These are phyloP conservation scores for Picus viridis DNA, from an alignment of 2,797 vertebrate species.

Conservation along the genomic window DNA sequence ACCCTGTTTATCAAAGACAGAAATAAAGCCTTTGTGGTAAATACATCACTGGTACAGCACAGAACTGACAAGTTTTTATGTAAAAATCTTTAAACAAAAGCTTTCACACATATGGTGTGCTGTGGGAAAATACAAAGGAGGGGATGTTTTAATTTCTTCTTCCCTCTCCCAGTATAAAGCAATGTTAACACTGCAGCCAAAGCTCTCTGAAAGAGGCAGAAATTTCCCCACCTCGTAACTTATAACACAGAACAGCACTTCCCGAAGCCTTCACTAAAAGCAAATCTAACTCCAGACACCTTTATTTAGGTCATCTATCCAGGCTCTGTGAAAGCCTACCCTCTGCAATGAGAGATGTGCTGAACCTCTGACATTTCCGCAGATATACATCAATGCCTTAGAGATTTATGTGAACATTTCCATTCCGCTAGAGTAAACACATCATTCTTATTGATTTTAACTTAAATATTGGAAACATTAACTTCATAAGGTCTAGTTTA, in stretches of 20 bases:
- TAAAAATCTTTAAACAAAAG: background rate
- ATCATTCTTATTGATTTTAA: constrained; percentile 35
- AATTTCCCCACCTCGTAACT: background rate
- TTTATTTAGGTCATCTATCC: constrained; percentile 18
- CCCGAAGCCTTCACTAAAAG: background rate
- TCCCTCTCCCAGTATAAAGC: background rate
- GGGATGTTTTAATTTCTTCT: background rate
- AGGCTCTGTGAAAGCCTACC: background rate
- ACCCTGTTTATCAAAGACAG: background rate
- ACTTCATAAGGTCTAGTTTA: background rate
- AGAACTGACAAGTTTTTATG: background rate
- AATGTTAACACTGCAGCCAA: background rate
- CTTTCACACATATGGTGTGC: background rate
- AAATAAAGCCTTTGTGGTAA: background rate
- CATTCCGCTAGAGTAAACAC: constrained; percentile 38
- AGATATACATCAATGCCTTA: background rate
- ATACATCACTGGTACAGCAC: background rate
- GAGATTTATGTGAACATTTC: constrained; percentile 30
- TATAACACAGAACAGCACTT: background rate
- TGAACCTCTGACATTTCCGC: constrained; percentile 44
- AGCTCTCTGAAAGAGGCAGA: background rate
- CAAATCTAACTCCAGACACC: background rate
- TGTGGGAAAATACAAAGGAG: background rate
- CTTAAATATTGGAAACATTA: constrained; percentile 28
- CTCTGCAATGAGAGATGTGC: background rate